These are phyloP conservation scores for Meteorus colon DNA, from an alignment of 2,888 invertebrate species.

Conservation along the genomic window DNA sequence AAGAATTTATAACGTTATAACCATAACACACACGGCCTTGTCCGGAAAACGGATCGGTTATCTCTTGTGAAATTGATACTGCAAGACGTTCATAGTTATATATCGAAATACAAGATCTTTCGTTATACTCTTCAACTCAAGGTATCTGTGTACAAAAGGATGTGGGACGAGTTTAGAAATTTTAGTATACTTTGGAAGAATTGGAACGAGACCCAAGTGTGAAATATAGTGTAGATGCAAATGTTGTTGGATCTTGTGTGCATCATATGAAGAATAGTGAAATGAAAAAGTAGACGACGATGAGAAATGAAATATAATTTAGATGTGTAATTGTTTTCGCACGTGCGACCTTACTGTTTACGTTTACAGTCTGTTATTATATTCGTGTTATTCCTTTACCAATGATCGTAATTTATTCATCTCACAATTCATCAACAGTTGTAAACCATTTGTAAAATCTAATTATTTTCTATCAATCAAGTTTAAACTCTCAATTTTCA, in stretches of 20 bases:
- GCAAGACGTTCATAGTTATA: slow-evolving; percentile 10
- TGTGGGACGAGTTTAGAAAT: slow-evolving; percentile 53
- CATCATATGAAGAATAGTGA: neutral
- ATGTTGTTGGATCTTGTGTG: neutral
- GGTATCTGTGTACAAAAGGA: slow-evolving; percentile 39
- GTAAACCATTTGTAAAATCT: neutral
- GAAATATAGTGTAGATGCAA: slow-evolving; percentile 11
- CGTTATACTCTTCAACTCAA: slow-evolving; percentile 45
- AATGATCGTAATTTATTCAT: slow-evolving; percentile 13
- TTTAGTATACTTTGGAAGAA: slow-evolving; percentile 16
- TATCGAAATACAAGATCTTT: slow-evolving; percentile 48
- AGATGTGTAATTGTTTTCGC: too few species aligned
- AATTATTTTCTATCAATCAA: neutral
- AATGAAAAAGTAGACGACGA: neutral
- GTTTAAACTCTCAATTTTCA: neutral
- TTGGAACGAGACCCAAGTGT: slow-evolving; percentile 28
- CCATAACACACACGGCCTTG: slow-evolving; percentile 32
- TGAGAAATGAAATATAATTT: too few species aligned
- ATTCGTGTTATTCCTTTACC: slow-evolving; percentile 29
- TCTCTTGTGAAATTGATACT: slow-evolving; percentile 50
- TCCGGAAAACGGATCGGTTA: slow-evolving; percentile 48
- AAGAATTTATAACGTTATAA: slow-evolving; percentile 7
- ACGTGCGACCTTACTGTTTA: neutral
- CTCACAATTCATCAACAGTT: neutral
- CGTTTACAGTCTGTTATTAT: slow-evolving; percentile 38